phyloP scores from a whole-genome alignment of 64 coral and sea anemone species.

The Acropora yongei region DNA sequence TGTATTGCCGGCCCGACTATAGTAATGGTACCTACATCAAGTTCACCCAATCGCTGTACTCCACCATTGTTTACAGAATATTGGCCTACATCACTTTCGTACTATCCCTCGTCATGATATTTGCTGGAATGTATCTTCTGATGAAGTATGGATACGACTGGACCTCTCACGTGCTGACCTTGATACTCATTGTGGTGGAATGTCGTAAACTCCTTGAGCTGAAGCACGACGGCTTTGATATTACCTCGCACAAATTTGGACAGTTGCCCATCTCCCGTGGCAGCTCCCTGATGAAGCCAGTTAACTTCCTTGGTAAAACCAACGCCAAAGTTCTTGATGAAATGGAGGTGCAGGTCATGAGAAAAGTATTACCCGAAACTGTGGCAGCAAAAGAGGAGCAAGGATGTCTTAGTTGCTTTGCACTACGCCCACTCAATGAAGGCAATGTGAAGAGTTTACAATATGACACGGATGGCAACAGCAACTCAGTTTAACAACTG shows the following conservation, averaged over 20 bases:
- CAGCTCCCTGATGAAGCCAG: not conserved
- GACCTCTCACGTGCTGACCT: not conserved
- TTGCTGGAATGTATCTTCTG: not conserved
- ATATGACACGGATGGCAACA: not conserved
- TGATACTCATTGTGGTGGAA: not conserved
- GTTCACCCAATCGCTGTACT: not conserved
- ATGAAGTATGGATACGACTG: not conserved
- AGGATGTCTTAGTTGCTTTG: not conserved
- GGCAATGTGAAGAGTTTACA: not conserved
- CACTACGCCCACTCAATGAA: not conserved
- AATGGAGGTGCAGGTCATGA: not conserved
- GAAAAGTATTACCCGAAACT: not conserved
- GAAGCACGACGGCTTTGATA: not conserved
- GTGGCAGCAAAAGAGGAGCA: not conserved
- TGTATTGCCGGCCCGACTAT: not conserved
- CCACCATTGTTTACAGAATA: not conserved
- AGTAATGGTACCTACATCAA: not conserved
- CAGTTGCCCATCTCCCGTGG: not conserved
- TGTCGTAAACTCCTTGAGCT: not conserved
- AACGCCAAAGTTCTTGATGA: not conserved
- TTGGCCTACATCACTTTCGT: not conserved
- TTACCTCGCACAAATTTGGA: not conserved
- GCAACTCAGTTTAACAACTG: not conserved
- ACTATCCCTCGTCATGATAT: not conserved
- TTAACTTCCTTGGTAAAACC: not conserved